phyloP scores from a whole-genome alignment of 2,888 invertebrate genomes.

The Cheilosia variabilis region DNA sequence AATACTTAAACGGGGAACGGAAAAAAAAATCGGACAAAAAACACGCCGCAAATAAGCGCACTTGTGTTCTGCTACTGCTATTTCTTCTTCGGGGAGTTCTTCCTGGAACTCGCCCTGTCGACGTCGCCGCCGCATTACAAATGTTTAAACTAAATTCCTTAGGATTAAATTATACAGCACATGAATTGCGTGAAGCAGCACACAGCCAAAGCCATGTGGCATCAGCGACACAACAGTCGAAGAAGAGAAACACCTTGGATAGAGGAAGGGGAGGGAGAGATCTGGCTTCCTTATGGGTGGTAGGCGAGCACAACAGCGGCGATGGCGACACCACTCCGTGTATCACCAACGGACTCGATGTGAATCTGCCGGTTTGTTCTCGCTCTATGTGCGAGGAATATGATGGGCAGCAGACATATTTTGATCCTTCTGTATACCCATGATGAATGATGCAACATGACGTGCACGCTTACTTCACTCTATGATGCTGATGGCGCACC shows the following conservation, averaged over 20 bases:
- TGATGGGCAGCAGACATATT: slow-evolving; percentile 73
- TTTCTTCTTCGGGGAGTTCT: slow-evolving; percentile 44
- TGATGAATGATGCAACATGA: slow-evolving; percentile 75
- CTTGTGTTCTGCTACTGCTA: slow-evolving; percentile 40
- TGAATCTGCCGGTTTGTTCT: slow-evolving; percentile 46
- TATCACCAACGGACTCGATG: slow-evolving; percentile 55
- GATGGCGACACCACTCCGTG: slow-evolving; percentile 71
- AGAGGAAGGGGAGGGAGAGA: not conserved
- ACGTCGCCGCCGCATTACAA: slow-evolving; percentile 62
- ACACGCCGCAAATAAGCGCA: slow-evolving; percentile 52
- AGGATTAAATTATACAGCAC: slow-evolving; percentile 70
- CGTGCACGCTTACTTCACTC: slow-evolving; percentile 55
- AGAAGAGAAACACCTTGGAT: slow-evolving; percentile 35
- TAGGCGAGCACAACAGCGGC: slow-evolving; percentile 47
- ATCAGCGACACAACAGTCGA: slow-evolving; percentile 1
- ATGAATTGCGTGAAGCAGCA: slow-evolving; percentile 62
- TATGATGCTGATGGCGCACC: slow-evolving; percentile 32
- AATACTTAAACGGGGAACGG: slow-evolving; percentile 62
- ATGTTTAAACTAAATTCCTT: slow-evolving; percentile 74
- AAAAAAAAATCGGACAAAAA: slow-evolving; percentile 13
- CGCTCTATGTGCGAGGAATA: slow-evolving; percentile 62
- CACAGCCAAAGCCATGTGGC: slow-evolving; percentile 8
- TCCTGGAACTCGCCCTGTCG: slow-evolving; percentile 61
- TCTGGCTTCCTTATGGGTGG: slow-evolving; percentile 61
- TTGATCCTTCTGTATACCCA: slow-evolving; percentile 73